Percentiles rank a stretch among this genome's conserved stretches.
Evolutionary conservation across 2,888 invertebrate genomes (phyloP).

Genomic region (Pyrocoelia pectoralis): DNA sequence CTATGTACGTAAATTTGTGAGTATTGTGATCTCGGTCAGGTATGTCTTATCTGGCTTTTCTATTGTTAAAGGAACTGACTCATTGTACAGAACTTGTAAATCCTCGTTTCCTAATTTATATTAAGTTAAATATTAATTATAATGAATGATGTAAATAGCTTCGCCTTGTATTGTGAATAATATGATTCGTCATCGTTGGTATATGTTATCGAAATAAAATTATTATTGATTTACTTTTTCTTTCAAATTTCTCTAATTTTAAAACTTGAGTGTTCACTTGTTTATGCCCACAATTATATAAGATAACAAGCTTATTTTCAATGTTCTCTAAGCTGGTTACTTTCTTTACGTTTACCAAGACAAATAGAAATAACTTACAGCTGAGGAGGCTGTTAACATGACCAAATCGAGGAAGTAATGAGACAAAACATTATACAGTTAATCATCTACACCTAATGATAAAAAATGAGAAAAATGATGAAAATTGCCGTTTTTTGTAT

Average conservation of each 20-base stretch:
- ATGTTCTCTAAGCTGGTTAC: no score
- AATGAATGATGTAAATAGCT: slow-evolving; percentile 58
- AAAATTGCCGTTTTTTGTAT: no score
- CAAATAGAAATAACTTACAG: no score
- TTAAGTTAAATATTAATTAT: slow-evolving; percentile 38
- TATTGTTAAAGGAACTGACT: slow-evolving; percentile 48
- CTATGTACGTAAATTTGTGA: slow-evolving; percentile 43
- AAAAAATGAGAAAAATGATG: no score
- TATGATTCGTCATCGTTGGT: slow-evolving; percentile 53
- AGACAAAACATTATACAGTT: no score
- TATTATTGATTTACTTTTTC: slow-evolving; percentile 24
- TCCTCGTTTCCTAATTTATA: slow-evolving; percentile 53
- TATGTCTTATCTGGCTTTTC: slow-evolving; percentile 45
- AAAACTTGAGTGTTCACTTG: no score
- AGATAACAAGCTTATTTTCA: no score
- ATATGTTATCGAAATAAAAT: slow-evolving; percentile 54
- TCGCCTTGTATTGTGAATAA: slow-evolving; percentile 52
- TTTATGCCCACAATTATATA: no score
- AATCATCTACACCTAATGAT: no score
- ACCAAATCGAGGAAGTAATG: no score
- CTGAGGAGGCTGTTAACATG: no score
- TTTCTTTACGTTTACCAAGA: no score
- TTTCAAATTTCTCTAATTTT: background rate
- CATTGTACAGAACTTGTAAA: slow-evolving; percentile 51
- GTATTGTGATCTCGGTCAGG: slow-evolving; percentile 56